Evolutionary conservation across 2,797 vertebrate genomes (phyloP), one percentile per base, ranked within the genome.

Genomic region (Austrolebias charrua): DNA sequence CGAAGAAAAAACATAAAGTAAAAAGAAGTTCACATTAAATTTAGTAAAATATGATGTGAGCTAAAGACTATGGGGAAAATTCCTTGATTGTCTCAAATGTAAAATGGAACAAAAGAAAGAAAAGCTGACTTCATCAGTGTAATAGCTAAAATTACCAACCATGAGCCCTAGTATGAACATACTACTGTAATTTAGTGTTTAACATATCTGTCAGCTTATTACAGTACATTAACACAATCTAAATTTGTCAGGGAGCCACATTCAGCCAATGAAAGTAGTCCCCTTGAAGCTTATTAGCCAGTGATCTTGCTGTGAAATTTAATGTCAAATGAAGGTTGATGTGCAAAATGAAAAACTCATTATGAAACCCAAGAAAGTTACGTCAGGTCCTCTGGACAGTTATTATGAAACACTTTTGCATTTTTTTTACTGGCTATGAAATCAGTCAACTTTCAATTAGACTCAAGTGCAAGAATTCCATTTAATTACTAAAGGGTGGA

Each of bases 341-440:
- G 82, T 81, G 61, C 76, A 82, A 83, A 71, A 70, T 76, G n/a
- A 78, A 79, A 52, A 55, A 28, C 52, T 76, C 61, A 66, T 82
- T 72, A 76, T 43, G 47, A 24, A 24, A 24, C 24, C 24, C 1
- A 24, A 24, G 24, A 24, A 24, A 24, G 24, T 24, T 24, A 24
- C 1, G 24, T 24, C 24, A 3, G 24, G 24, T 24, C 24, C 24
- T 24, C 24, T 24, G 24, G 24, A 24, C 24, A 3, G 24, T 24
- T 24, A 24, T 24, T 24, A 24, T 24, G 60, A 44, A 50, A 2
- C 33, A 52, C 57, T 52, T 64, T 57, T 40, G 8, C 33, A 58
- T 80, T 66, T 69, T 5, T 51, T 75, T 2, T 64, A 58, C 56
- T 71, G 35, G 66, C 20, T 10, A 24, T 15, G 61, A 71, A 73